These are phyloP conservation scores for Panagrolaimus sp. DNA, from an alignment of 1,140 invertebrate genomes.

Conservation along the genomic window DNA sequence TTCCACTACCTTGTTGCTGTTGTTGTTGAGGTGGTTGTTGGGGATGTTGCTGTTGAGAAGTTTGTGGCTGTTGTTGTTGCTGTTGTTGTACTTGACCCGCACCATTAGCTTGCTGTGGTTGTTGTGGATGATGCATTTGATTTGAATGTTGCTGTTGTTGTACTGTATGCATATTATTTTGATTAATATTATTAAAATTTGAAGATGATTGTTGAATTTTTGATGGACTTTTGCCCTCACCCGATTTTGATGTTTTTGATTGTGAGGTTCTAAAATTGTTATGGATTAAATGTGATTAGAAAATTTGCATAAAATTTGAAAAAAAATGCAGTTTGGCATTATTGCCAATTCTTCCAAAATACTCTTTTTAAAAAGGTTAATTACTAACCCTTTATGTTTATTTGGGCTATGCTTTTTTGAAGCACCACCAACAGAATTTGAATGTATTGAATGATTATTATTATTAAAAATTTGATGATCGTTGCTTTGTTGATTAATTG, in stretches of 20 bases:
- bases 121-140: background rate
- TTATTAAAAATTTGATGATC: too few relatives aligned
- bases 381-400: background rate
- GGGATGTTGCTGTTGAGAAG: background rate
- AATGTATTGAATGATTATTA: too few relatives aligned
- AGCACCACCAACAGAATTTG: too few relatives aligned
- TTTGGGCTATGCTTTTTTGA: too few relatives aligned
- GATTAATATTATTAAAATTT: background rate
- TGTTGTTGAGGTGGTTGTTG: background rate
- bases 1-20: background rate
- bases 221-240: too few relatives aligned
- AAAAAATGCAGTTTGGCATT: too few relatives aligned
- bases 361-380: background rate
- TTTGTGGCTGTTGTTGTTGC: constrained; percentile 4
- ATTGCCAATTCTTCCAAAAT: too few relatives aligned
- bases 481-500: too few relatives aligned
- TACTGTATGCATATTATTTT: background rate
- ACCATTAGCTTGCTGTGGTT: background rate
- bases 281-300: too few relatives aligned
- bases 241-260: too few relatives aligned
- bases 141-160: background rate
- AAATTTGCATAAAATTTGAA: too few relatives aligned
- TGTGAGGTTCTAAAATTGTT: too few relatives aligned
- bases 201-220: background rate
- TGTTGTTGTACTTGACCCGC: constrained; percentile 1